phyloP scores from a whole-genome alignment of 2,888 invertebrate genomes.

The Phytoseiulus persimilis region DNA sequence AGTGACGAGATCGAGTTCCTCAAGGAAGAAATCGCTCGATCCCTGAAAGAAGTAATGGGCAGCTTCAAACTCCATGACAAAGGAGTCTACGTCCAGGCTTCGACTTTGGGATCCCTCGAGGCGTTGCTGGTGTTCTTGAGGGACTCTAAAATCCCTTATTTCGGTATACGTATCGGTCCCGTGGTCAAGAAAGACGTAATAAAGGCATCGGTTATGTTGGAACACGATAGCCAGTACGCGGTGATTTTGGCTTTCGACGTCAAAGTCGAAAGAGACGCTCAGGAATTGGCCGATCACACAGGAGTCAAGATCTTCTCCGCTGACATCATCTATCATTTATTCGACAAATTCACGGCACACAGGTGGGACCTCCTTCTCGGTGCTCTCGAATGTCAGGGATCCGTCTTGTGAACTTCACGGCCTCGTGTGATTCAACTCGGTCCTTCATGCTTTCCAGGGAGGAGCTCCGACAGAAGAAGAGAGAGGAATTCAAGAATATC shows the following conservation, averaged over 20 bases:
- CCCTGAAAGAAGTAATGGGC: too few relatives aligned
- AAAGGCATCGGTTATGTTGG: constrained; percentile 99
- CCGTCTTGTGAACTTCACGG: not conserved
- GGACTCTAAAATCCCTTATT: constrained; percentile 90
- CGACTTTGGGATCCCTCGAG: constrained; percentile 95
- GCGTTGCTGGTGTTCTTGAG: constrained; percentile 86
- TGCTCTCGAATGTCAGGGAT: not conserved
- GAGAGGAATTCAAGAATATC: constrained; percentile 88
- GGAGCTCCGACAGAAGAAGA: constrained; percentile 76
- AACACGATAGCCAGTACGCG: constrained; percentile 90
- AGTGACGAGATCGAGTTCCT: constrained; percentile 85
- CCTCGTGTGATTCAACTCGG: not conserved
- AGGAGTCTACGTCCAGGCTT: constrained; percentile 98
- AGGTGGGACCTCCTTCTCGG: not conserved
- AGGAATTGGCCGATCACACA: constrained; percentile 86
- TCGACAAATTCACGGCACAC: constrained; percentile 81
- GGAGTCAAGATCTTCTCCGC: constrained; percentile 91
- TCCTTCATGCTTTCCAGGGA: constrained; percentile 60
- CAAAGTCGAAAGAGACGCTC: constrained; percentile 93
- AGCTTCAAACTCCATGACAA: too few relatives aligned
- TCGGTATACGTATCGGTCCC: constrained; percentile 95
- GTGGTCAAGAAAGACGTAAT: constrained; percentile 98
- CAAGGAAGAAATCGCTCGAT: constrained; percentile 75
- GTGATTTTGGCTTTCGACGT: constrained; percentile 99
- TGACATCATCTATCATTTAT: constrained; percentile 98